Conservation (phyloP, 2,797 vertebrate species). For the Channallabes apus region DNA sequence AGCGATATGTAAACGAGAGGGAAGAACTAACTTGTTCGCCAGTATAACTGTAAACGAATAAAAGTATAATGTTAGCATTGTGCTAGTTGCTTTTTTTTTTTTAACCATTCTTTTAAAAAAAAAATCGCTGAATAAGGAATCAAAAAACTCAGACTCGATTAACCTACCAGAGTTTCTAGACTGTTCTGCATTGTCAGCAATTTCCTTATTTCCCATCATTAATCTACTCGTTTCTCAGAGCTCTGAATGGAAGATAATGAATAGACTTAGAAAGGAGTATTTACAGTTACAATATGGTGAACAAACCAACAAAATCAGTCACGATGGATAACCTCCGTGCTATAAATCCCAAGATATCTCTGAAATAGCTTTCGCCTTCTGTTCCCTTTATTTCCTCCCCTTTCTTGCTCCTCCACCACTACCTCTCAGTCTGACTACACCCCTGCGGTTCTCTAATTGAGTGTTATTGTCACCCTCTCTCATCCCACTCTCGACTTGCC, state of each 20-base stretch:
- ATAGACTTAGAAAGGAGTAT: neutral
- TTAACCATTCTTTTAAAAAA: neutral
- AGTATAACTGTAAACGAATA: too few relatives aligned
- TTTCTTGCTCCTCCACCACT: conserved; percentile 3
- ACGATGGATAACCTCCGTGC: neutral
- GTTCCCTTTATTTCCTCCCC: neutral
- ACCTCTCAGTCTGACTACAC: conserved; percentile 25
- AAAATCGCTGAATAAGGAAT: neutral
- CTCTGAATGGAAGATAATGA: neutral
- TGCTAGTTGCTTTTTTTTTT: neutral
- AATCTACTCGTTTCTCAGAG: neutral
- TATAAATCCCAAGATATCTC: conserved; percentile 14
- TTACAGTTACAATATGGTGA: neutral
- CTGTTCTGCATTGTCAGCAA: neutral
- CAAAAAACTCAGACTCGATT: neutral
- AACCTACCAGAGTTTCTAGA: neutral
- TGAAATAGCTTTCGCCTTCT: conserved; percentile 1
- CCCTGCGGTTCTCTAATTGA: conserved; percentile 43
- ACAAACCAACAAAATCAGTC: conserved; percentile 8
- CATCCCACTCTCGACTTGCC: conserved; percentile 4
- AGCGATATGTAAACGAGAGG: neutral
- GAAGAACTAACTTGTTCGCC: neutral
- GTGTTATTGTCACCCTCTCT: conserved; percentile 30
- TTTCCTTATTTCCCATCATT: neutral
- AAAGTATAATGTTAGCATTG: too few relatives aligned